A percentile compares a stretch with the other conserved stretches of the same genome.
These are phyloP conservation scores for Pangasius larnaudii DNA, from an alignment of 2,797 vertebrate species.

Conservation along the genomic window DNA sequence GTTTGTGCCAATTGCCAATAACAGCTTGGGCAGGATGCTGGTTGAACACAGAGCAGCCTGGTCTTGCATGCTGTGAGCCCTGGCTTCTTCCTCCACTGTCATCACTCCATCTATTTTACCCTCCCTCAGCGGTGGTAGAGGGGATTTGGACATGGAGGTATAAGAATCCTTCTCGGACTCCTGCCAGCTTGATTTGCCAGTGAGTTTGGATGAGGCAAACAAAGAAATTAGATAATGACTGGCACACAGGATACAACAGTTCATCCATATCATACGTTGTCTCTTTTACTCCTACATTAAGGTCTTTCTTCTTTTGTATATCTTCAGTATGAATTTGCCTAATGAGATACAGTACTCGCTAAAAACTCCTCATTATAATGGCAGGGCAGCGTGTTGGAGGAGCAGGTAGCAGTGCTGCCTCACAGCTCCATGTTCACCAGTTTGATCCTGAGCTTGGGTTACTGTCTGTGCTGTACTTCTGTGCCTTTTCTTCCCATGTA, in stretches of 20 bases:
- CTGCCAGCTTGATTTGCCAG: constrained; percentile 20
- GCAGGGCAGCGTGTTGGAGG: neutral
- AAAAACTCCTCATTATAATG: neutral
- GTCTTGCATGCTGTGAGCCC: neutral
- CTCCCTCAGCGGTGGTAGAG: constrained; percentile 34
- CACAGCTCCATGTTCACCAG: neutral
- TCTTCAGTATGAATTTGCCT: neutral
- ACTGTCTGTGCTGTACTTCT: neutral
- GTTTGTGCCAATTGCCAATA: constrained; percentile 69
- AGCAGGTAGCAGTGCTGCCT: neutral
- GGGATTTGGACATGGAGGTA: constrained; percentile 38
- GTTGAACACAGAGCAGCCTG: constrained; percentile 52
- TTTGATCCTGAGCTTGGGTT: neutral
- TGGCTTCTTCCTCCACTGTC: constrained; percentile 38
- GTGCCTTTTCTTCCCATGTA: neutral
- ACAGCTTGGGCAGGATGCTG: constrained; percentile 65
- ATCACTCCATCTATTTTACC: constrained; percentile 49
- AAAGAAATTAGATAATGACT: neutral
- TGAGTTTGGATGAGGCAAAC: neutral
- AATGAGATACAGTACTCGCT: neutral
- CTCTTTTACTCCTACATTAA: neutral
- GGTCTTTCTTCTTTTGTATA: neutral
- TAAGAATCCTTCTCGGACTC: neutral
- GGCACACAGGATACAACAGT: neutral
- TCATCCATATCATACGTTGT: neutral